These are phyloP conservation scores for Ciconia stormi DNA, from an alignment of 2,113 vertebrate genomes.

Conservation along the genomic window DNA sequence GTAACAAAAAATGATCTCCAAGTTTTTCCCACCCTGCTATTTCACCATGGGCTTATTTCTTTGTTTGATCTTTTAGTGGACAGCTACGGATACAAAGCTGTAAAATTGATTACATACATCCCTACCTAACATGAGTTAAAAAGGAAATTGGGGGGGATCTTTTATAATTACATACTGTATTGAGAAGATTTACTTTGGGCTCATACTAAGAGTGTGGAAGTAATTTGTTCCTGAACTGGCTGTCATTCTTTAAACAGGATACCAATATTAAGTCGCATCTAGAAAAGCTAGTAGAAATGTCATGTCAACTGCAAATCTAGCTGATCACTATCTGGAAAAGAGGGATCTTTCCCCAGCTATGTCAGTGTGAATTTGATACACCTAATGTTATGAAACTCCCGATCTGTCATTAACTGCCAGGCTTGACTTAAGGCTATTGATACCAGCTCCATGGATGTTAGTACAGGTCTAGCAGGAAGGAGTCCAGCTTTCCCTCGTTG, in stretches of 20 bases:
- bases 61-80: neutral
- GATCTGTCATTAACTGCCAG: conserved; percentile 14
- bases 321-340: neutral
- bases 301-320: conserved; percentile 10
- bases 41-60: conserved; percentile 25
- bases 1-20: conserved; percentile 66
- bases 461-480: conserved; percentile 5
- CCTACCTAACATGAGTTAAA: neutral
- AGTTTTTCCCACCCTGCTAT: conserved; percentile 53
- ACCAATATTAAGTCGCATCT: neutral
- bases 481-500: neutral
- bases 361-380: conserved; percentile 12
- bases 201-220: neutral
- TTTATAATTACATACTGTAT: conserved; percentile 17
- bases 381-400: neutral
- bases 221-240: neutral
- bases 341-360: neutral
- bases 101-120: conserved; percentile 27
- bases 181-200: neutral
- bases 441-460: conserved; percentile 23
- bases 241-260: neutral
- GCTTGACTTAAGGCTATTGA: conserved; percentile 33
- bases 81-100: neutral
- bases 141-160: neutral
- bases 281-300: conserved; percentile 18